Evolutionary conservation across 2,797 vertebrate genomes (phyloP).

Genomic region (Silurus aristotelis): DNA sequence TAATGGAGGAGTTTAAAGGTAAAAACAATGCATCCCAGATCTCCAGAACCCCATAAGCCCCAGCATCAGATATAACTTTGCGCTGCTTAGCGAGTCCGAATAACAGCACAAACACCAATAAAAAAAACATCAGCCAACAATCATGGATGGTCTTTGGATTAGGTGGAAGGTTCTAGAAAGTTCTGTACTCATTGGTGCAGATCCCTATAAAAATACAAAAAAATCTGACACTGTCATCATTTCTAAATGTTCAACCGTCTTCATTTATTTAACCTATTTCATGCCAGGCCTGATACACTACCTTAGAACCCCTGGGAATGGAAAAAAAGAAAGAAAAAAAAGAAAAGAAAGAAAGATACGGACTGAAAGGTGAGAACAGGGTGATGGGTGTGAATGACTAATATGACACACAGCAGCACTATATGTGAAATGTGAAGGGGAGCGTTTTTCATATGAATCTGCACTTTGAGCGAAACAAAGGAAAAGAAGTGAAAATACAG

Average conservation of each 20-base stretch:
- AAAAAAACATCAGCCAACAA: not conserved
- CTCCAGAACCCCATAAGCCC: too few species aligned
- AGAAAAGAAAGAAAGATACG: not conserved
- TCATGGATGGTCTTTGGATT: not conserved
- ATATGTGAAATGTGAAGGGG: not conserved
- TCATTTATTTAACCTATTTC: not conserved
- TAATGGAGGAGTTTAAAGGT: not conserved
- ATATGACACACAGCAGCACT: not conserved
- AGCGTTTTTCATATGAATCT: not conserved
- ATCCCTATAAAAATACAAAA: too few species aligned
- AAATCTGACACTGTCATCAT: not conserved
- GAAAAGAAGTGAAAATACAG: not conserved
- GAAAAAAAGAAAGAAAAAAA: not conserved
- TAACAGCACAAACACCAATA: not conserved
- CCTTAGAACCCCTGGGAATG: not conserved
- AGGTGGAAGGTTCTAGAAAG: not conserved
- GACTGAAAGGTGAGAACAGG: slow-evolving; percentile 5
- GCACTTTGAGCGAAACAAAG: not conserved
- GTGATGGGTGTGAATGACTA: slow-evolving; percentile 7
- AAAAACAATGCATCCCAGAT: not conserved
- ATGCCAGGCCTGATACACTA: not conserved
- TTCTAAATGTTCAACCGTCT: not conserved
- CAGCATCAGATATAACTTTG: too few species aligned
- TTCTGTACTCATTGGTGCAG: not conserved
- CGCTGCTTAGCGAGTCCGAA: not conserved